Conservation (phyloP, 1,140 invertebrate genomes). For the Coptotermes formosanus region DNA sequence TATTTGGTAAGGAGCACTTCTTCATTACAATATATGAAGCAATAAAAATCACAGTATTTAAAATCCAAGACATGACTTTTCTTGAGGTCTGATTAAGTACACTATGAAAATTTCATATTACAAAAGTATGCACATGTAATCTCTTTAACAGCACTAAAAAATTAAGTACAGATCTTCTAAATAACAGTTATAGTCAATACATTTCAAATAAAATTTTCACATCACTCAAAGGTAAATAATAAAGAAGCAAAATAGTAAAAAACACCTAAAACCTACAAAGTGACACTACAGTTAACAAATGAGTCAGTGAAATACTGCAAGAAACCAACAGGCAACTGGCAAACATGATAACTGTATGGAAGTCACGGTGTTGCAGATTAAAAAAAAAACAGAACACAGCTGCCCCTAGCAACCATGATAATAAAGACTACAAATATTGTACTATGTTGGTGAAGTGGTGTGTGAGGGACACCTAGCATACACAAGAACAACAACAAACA, state of each 20-base stretch:
- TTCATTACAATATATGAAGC: not conserved
- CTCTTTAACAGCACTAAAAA: conserved; percentile 28
- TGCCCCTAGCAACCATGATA: not conserved
- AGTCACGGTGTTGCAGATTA: not conserved
- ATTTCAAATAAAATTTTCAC: conserved; percentile 21
- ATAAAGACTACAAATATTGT: not conserved
- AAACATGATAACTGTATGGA: not conserved
- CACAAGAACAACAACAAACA: not conserved
- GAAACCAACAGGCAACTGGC: not conserved
- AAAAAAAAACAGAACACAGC: not conserved
- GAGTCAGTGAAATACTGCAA: not conserved
- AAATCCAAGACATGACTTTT: not conserved
- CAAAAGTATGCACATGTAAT: conserved; percentile 30
- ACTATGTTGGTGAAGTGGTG: not conserved
- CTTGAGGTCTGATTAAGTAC: conserved; percentile 22
- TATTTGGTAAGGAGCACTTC: too few species aligned
- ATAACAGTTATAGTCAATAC: conserved; percentile 14
- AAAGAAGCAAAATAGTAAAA: not conserved
- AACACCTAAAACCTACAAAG: not conserved
- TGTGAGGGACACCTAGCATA: not conserved
- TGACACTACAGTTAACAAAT: not conserved
- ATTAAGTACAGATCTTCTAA: conserved; percentile 24
- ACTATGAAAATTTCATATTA: conserved; percentile 28
- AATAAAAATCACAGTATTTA: conserved; percentile 10
- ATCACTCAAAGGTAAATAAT: conserved; percentile 4